Percentiles rank a stretch among this genome's conserved stretches.
phyloP scores from a whole-genome alignment of 2,113 vertebrate species.

The Bucco capensis region DNA sequence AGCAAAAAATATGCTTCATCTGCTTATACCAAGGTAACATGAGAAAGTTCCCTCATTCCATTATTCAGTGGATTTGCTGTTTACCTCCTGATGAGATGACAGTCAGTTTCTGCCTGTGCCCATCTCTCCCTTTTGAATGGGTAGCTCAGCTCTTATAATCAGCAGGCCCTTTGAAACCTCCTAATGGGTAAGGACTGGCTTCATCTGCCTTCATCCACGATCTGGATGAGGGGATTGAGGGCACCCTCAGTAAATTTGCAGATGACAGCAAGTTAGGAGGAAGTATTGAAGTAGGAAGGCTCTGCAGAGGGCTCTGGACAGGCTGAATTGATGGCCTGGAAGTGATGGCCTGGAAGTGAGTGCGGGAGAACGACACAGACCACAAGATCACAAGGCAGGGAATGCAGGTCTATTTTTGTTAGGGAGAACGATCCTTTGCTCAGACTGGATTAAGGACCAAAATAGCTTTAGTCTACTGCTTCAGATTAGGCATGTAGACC shows the following conservation, averaged over 20 bases:
- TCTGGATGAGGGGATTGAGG: too few relatives aligned
- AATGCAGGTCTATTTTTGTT: not conserved
- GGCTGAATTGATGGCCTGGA: too few relatives aligned
- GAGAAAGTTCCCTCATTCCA: not conserved
- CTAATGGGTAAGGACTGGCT: not conserved
- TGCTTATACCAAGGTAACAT: not conserved
- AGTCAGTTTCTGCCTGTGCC: not conserved
- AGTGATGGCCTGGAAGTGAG: too few relatives aligned
- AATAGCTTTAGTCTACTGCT: not conserved
- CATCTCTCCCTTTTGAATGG: not conserved
- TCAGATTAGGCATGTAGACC: not conserved
- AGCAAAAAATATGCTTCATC: constrained; percentile 34
- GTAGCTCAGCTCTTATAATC: not conserved
- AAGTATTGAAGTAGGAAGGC: too few relatives aligned
- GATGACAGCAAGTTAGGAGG: too few relatives aligned
- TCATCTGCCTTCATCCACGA: not conserved
- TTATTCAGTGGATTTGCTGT: not conserved
- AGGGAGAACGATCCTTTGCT: not conserved
- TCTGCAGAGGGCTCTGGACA: too few relatives aligned
- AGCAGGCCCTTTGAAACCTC: not conserved
- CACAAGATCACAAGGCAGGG: too few relatives aligned
- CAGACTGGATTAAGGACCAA: not conserved
- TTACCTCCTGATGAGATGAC: not conserved
- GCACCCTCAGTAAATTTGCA: too few relatives aligned
- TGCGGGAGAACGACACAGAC: too few relatives aligned